Base-by-base conservation (phyloP, 2,888 invertebrate species). In the Oligia strigilis region DNA sequence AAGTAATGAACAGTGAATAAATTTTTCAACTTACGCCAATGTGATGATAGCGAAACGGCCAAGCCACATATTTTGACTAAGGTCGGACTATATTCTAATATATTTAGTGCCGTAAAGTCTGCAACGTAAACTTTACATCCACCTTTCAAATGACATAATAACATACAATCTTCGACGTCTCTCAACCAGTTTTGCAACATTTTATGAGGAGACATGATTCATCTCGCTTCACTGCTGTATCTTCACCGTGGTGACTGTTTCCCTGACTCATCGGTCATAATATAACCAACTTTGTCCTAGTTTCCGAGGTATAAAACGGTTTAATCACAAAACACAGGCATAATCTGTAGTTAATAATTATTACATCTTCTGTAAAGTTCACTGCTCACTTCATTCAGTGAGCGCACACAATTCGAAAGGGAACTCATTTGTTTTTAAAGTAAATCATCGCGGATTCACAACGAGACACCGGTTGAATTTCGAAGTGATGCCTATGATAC, bases 251-350 rank as follows among this genome's bases (percentile, higher is more conserved):
- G 55, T 82, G 78, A 60, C 78, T 69, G 55, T 64, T 36, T 17
- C 14, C 23, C 43, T 82, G 83, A 82, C 60, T 83, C 78, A 82
- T 83, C 49, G 1, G 19, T 13, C 14, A 67, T 55, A 60, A 40
- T 72, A 60, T 29, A 72, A 29, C n/a, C 29, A 66, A 49, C 23
- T 66, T 23, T 77, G n/a, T 46, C 23, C 55, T 62, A 77, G 66
- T 83, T 62, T 62, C 46, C 55, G 13, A 19, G 23, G 46, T 76
- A 60, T 71, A 58, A 49, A 49, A 40, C 74, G 52, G 60, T 82
- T 77, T 69, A 77, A 67, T 72, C 65, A 83, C 58, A 36, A 67
- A 52, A 52, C n/a, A 46, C 36, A 6, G 0, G 49, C 36, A 55
- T 75, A 55, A 81, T 65, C 65, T 80, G 13, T 40, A 8, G 43